Evolutionary conservation across 2,888 invertebrate species (phyloP).

Genomic region (Leptopterna dolabrata): DNA sequence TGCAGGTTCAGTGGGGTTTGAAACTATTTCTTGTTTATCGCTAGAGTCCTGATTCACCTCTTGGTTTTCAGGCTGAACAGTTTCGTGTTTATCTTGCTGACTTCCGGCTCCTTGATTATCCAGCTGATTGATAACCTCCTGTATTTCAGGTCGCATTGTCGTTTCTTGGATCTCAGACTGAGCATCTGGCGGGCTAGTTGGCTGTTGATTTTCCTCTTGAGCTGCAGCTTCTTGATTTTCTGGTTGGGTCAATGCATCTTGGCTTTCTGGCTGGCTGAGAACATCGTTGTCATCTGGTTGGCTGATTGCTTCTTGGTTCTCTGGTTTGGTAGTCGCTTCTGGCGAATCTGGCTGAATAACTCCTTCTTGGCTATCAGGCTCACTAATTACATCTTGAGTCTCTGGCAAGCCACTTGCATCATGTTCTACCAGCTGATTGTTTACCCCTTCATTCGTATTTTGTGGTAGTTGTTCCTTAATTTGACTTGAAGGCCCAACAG

Average conservation of each 20-base stretch:
- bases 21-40: neutral
- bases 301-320: neutral
- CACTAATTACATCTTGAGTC: neutral
- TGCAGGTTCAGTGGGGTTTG: neutral
- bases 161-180: neutral
- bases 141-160: neutral
- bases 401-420: neutral
- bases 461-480: neutral
- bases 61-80: neutral
- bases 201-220: conserved; percentile 60
- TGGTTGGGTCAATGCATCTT: conserved; percentile 17
- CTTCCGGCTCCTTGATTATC: neutral
- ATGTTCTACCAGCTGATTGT: neutral
- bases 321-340: neutral
- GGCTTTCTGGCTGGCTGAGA: neutral
- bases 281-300: neutral
- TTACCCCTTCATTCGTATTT: neutral
- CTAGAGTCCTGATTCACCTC: neutral
- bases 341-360: neutral
- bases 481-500: neutral
- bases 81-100: neutral
- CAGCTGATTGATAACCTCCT: neutral
- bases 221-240: conserved; percentile 57
- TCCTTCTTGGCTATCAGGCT: neutral
- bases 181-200: neutral